phyloP scores from a whole-genome alignment of 2,113 vertebrate genomes.

The Mirza zaza region DNA sequence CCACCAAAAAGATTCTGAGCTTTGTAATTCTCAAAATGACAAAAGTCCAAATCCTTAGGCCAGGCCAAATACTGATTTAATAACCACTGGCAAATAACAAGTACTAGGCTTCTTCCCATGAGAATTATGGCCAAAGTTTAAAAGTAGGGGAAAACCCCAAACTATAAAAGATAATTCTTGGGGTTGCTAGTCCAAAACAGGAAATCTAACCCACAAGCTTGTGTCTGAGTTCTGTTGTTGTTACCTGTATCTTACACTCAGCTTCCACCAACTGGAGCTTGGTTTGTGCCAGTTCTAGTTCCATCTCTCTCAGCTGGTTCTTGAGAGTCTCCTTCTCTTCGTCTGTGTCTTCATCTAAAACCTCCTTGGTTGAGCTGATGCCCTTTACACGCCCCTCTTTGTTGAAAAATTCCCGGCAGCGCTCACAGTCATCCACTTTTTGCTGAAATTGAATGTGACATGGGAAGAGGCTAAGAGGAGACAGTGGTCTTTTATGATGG shows the following conservation, averaged over 20 bases:
- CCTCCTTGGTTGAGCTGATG: constrained; percentile 82
- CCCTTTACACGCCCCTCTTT: constrained; percentile 89
- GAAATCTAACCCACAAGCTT: accelerated
- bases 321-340: constrained; percentile 96
- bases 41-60: not conserved
- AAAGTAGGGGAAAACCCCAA: not conserved
- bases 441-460: constrained; percentile 80
- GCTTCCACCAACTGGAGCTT: constrained; percentile 98
- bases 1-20: not conserved
- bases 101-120: not conserved
- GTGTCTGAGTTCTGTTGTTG: not conserved
- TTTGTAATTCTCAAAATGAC: not conserved
- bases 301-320: constrained; percentile 98
- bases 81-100: not conserved
- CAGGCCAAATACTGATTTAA: not conserved
- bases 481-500: not conserved
- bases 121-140: not conserved
- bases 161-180: not conserved
- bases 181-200: not conserved
- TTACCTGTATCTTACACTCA: constrained; percentile 98
- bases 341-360: constrained; percentile 90
- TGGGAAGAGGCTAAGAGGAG: not conserved
- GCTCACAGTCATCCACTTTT: constrained; percentile 93
- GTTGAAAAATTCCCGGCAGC: constrained; percentile 90
- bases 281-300: constrained; percentile 97